Evolutionary conservation across 2,888 invertebrate genomes (phyloP).

Genomic region (Drosophila testacea): DNA sequence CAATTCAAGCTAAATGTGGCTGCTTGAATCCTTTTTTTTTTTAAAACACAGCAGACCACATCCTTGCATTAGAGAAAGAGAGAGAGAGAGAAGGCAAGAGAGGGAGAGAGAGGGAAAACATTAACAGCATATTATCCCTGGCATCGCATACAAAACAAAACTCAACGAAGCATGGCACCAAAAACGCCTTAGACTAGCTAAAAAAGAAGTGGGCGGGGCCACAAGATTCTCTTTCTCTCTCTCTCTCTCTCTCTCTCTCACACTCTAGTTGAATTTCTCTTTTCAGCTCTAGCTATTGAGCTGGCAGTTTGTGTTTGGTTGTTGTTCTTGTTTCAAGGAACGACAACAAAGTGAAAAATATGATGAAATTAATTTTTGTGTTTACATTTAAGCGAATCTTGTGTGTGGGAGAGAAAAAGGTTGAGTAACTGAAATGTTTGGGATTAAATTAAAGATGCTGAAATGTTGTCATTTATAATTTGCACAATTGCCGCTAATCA

Average conservation of each 20-base stretch:
- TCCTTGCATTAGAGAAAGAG: slow-evolving; percentile 26
- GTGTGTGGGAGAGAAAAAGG: slow-evolving; percentile 46
- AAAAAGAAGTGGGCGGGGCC: slow-evolving; percentile 16
- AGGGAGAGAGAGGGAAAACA: slow-evolving; percentile 47
- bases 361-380: slow-evolving; percentile 79
- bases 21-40: slow-evolving; percentile 72
- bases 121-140: slow-evolving; percentile 80
- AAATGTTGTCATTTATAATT: slow-evolving; percentile 80
- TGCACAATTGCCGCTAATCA: slow-evolving; percentile 79
- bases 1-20: slow-evolving; percentile 78
- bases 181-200: slow-evolving; percentile 43
- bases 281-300: slow-evolving; percentile 28
- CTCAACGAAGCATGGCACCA: slow-evolving; percentile 69
- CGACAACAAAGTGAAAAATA: slow-evolving; percentile 74
- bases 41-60: slow-evolving; percentile 41
- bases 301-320: slow-evolving; percentile 13
- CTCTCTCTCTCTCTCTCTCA: background rate
- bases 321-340: slow-evolving; percentile 36
- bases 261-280: background rate
- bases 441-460: slow-evolving; percentile 78
- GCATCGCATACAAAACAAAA: slow-evolving; percentile 68
- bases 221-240: background rate
- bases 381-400: slow-evolving; percentile 65
- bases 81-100: background rate
- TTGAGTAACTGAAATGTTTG: slow-evolving; percentile 65